A percentile compares a stretch with the other conserved stretches of the same genome.
Evolutionary conservation across 1,140 invertebrate genomes (phyloP).

Genomic region (Heliconius nattereri): DNA sequence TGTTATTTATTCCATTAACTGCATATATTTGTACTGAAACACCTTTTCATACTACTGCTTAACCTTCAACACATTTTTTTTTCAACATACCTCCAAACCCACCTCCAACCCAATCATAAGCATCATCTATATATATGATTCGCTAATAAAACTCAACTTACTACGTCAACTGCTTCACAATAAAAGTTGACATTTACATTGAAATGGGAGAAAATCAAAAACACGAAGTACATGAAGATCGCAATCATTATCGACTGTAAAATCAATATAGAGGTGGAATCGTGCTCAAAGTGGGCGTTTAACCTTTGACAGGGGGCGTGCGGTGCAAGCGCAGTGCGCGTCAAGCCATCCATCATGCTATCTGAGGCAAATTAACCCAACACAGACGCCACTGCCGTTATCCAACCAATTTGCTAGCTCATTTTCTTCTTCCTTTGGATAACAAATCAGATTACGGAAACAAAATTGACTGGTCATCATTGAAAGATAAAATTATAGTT

Average conservation of each 20-base stretch:
- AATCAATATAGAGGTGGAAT: slow-evolving; percentile 75
- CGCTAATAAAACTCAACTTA: neutral
- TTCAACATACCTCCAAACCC: no score
- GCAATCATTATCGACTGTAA: slow-evolving; percentile 48
- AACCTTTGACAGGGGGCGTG: slow-evolving; percentile 73
- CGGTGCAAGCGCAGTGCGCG: slow-evolving; percentile 62
- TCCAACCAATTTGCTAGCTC: neutral
- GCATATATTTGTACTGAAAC: no score
- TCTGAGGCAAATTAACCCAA: slow-evolving; percentile 72
- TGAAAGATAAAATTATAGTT: neutral
- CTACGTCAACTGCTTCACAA: neutral
- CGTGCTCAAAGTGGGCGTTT: slow-evolving; percentile 76
- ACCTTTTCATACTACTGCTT: neutral
- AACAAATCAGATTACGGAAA: neutral
- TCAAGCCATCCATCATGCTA: slow-evolving; percentile 74
- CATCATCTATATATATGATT: neutral
- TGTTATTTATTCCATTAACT: no score
- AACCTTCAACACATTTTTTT: no score
- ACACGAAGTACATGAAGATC: slow-evolving; percentile 34
- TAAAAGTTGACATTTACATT: slow-evolving; percentile 8
- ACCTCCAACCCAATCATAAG: no score
- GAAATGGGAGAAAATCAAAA: slow-evolving; percentile 16
- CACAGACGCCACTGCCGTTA: slow-evolving; percentile 60
- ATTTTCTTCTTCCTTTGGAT: neutral
- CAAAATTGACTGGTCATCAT: neutral